Percentiles rank a stretch among this genome's conserved stretches.
Evolutionary conservation across 2,888 invertebrate genomes (phyloP).

Genomic region (Nebria salina): DNA sequence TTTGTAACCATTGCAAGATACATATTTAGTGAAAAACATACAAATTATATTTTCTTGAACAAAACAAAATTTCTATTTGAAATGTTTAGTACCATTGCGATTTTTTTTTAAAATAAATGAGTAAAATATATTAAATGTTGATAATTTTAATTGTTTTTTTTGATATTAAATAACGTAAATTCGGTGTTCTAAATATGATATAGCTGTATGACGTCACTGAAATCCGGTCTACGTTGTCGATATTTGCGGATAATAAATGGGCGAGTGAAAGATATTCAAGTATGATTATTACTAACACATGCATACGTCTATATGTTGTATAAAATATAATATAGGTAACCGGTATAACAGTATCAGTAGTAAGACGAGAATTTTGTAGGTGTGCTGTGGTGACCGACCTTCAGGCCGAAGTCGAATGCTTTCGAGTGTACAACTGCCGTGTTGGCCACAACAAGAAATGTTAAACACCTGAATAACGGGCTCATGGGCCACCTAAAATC

Average conservation of each 20-base stretch:
- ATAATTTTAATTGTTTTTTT: no score
- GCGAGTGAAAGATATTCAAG: background rate
- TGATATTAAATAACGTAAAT: no score
- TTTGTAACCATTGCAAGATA: no score
- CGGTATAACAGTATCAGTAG: constrained; percentile 38
- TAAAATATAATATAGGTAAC: constrained; percentile 38
- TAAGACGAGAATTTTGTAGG: constrained; percentile 38
- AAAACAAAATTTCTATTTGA: no score
- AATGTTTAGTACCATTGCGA: no score
- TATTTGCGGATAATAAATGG: background rate
- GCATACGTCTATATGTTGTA: background rate
- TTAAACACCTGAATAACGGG: background rate
- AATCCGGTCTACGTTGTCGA: constrained; percentile 3
- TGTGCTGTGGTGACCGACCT: constrained; percentile 28
- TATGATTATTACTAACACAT: background rate
- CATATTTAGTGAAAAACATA: no score
- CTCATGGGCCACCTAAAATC: background rate
- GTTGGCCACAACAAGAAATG: background rate
- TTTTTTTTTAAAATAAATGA: no score
- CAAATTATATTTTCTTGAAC: no score
- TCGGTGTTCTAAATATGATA: no score
- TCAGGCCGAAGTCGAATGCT: constrained; percentile 24
- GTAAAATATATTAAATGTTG: no score
- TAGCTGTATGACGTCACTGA: background rate
- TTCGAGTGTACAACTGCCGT: constrained; percentile 10